Percentiles rank a stretch among this genome's conserved stretches.
Conservation (phyloP, 2,888 invertebrate genomes). For the Cataglyphis rosenhaueri region DNA sequence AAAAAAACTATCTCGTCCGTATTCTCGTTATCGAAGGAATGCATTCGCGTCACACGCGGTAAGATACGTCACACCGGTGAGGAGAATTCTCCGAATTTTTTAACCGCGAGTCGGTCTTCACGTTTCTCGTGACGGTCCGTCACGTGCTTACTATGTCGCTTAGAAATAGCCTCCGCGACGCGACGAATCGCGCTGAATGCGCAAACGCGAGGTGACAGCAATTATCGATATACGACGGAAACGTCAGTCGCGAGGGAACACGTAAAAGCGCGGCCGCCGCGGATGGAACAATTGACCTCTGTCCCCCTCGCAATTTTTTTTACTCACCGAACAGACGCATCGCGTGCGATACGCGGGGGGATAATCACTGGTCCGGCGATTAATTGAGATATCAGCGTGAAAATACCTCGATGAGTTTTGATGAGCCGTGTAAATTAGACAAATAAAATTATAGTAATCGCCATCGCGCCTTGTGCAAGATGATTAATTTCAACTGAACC, state of each 20-base stretch:
- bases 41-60: slow-evolving; percentile 7
- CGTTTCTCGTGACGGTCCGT: neutral
- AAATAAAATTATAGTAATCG: slow-evolving; percentile 39
- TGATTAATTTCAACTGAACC: slow-evolving; percentile 20
- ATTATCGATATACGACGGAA: slow-evolving; percentile 46
- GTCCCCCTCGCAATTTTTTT: slow-evolving; percentile 34
- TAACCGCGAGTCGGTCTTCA: neutral
- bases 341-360: neutral
- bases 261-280: slow-evolving; percentile 31
- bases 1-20: neutral
- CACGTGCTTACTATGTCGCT: slow-evolving; percentile 10
- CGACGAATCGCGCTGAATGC: slow-evolving; percentile 4
- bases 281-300: slow-evolving; percentile 32
- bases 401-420: neutral
- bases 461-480: neutral
- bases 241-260: slow-evolving; percentile 41
- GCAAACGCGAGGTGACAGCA: slow-evolving; percentile 38
- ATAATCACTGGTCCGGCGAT: slow-evolving; percentile 14
- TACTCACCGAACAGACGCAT: neutral
- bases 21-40: slow-evolving; percentile 38
- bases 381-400: slow-evolving; percentile 36
- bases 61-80: neutral
- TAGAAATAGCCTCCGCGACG: slow-evolving; percentile 16
- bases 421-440: slow-evolving; percentile 33
- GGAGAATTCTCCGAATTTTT: neutral